Conservation (phyloP, 2,888 invertebrate genomes). For the Megaustenia siamemsis region DNA sequence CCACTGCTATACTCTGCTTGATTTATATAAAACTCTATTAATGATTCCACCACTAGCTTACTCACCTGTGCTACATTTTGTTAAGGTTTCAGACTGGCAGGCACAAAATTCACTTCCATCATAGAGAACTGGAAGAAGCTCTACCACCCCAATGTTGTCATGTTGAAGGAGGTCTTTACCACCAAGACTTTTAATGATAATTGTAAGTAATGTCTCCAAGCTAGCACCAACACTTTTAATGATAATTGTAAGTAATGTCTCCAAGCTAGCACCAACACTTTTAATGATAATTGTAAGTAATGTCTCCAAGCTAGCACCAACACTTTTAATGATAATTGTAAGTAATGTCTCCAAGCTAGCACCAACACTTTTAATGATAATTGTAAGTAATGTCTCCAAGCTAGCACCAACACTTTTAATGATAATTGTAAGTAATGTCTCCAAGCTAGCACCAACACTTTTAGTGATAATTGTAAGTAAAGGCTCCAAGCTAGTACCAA, state of each 20-base stretch:
- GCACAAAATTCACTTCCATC: conserved; percentile 90
- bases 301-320: too few species aligned
- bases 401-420: not conserved
- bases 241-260: too few species aligned
- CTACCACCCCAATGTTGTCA: conserved; percentile 95
- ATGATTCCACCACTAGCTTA: too few species aligned
- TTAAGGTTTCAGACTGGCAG: conserved; percentile 87
- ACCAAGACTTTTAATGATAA: conserved; percentile 96
- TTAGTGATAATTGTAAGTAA: too few species aligned
- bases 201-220: conserved; percentile 75
- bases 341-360: conserved; percentile 81
- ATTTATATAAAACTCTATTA: too few species aligned
- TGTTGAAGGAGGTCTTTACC: conserved; percentile 93
- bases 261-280: too few species aligned
- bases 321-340: too few species aligned
- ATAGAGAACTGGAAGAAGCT: conserved; percentile 97
- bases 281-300: too few species aligned
- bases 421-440: too few species aligned
- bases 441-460: too few species aligned
- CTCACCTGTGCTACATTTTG: too few species aligned
- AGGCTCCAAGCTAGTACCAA: conserved; percentile 87
- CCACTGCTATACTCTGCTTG: too few species aligned
- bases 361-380: conserved; percentile 96
- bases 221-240: not conserved
- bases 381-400: conserved; percentile 75